These are phyloP conservation scores for Coregonus suidteri DNA, from an alignment of 2,797 vertebrate genomes.

Conservation along the genomic window DNA sequence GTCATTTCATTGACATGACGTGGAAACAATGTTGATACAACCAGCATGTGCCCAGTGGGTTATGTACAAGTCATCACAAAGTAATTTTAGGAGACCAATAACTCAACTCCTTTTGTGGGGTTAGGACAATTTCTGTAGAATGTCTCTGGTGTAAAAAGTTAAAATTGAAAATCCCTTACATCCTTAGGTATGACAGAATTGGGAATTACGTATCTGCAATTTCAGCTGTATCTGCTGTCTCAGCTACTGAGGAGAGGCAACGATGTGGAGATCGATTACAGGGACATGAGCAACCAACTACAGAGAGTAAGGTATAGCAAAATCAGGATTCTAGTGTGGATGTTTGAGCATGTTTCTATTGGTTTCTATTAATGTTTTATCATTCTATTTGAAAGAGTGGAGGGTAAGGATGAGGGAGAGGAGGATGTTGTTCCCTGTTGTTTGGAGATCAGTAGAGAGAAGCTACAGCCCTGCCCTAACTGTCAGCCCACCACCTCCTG, in stretches of 20 bases:
- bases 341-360: background rate
- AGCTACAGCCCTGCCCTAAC: background rate
- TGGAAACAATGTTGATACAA: no score
- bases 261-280: conserved; percentile 22
- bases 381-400: background rate
- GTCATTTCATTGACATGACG: background rate
- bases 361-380: background rate
- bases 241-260: conserved; percentile 29
- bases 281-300: conserved; percentile 20
- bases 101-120: background rate
- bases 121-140: background rate
- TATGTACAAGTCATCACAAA: background rate
- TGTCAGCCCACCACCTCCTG: background rate
- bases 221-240: conserved; percentile 37
- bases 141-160: background rate
- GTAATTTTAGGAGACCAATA: background rate
- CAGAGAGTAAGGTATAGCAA: conserved; percentile 25
- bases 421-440: background rate
- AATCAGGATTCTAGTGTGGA: background rate
- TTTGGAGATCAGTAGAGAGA: background rate
- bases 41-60: background rate
- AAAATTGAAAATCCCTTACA: background rate
- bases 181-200: conserved; percentile 40
- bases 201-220: conserved; percentile 29
- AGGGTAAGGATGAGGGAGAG: background rate